These are phyloP conservation scores for Pemphigus obesinymphae DNA, from an alignment of 1,140 invertebrate species.

Conservation along the genomic window DNA sequence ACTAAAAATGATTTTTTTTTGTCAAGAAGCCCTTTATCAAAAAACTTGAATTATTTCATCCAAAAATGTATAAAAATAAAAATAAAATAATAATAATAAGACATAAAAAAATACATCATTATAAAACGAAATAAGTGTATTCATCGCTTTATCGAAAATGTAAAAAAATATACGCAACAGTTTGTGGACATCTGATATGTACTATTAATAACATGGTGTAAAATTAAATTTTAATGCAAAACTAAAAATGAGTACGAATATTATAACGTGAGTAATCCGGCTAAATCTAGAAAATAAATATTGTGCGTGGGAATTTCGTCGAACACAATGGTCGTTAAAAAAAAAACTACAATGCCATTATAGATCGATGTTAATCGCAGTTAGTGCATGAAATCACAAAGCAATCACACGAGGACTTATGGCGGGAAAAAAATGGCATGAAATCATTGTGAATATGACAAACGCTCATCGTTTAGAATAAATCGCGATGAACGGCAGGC, in stretches of 20 bases:
- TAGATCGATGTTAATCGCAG: neutral
- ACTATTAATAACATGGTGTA: no score
- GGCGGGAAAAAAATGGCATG: neutral
- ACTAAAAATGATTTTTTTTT: no score
- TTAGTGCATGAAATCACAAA: slow-evolving; percentile 2
- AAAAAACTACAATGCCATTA: neutral
- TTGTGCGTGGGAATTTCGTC: neutral
- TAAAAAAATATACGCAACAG: no score
- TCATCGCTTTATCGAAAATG: no score
- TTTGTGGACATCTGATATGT: no score
- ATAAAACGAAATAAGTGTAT: no score
- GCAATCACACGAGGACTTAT: neutral
- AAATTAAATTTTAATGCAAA: neutral
- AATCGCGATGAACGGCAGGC: slow-evolving; percentile 22
- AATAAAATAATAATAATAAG: no score
- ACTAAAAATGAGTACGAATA: neutral
- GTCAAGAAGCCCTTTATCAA: no score
- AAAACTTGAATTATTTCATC: no score
- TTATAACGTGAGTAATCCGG: neutral
- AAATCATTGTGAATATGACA: slow-evolving; percentile 39
- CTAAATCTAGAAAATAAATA: no score
- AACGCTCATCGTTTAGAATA: slow-evolving; percentile 32
- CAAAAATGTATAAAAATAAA: no score
- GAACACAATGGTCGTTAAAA: neutral
- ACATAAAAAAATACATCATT: no score